Evolutionary conservation across 2,888 invertebrate species (phyloP).

Genomic region (Macaria notata): DNA sequence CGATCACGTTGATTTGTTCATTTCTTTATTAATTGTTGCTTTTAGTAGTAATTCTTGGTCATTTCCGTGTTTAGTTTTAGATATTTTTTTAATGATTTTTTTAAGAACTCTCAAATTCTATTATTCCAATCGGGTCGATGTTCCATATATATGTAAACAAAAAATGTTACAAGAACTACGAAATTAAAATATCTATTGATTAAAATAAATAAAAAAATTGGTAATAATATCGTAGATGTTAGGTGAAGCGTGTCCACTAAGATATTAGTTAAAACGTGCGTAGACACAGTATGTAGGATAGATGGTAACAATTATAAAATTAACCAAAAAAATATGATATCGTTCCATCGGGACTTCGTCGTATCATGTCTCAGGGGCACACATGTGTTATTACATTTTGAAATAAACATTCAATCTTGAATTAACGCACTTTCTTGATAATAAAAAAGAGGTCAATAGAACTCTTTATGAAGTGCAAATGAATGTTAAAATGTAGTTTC

Average conservation of each 20-base stretch:
- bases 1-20: no score
- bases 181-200: conserved; percentile 9
- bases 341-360: background rate
- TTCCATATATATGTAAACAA: conserved; percentile 11
- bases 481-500: conserved; percentile 57
- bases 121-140: conserved; percentile 15
- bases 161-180: conserved; percentile 15
- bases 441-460: no score
- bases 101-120: background rate
- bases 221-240: conserved; percentile 46
- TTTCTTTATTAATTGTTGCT: no score
- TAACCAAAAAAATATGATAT: conserved; percentile 22
- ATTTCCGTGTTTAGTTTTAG: background rate
- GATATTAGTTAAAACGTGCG: conserved; percentile 42
- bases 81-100: background rate
- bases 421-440: no score
- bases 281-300: conserved; percentile 46
- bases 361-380: background rate
- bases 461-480: background rate
- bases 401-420: no score
- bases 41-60: background rate
- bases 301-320: conserved; percentile 36
- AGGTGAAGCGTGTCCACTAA: conserved; percentile 55
- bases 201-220: conserved; percentile 31
- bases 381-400: no score